A percentile compares a stretch with the other conserved stretches of the same genome.
These are phyloP conservation scores for Oryzaephilus surinamensis DNA, from an alignment of 1,140 invertebrate species.

Conservation along the genomic window DNA sequence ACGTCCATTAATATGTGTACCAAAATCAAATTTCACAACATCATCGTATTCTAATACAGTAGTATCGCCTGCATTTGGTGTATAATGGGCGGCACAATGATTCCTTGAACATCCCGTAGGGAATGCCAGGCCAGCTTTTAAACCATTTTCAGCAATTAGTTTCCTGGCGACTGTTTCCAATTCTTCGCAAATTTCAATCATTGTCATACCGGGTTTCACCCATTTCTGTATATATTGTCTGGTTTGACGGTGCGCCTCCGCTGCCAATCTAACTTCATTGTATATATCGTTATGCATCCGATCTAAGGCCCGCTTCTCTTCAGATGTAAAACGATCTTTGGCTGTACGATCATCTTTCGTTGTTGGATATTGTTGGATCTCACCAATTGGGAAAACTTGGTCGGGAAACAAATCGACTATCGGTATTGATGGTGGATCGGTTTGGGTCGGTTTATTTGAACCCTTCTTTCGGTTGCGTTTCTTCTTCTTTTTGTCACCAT, in stretches of 20 bases:
- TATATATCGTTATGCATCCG: constrained; percentile 82
- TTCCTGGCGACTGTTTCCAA: constrained; percentile 84
- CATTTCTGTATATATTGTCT: constrained; percentile 79
- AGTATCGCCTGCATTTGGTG: constrained; percentile 94
- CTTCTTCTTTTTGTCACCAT: constrained; percentile 48
- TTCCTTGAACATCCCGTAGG: constrained; percentile 98
- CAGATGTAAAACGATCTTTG: constrained; percentile 76
- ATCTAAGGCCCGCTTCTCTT: constrained; percentile 81
- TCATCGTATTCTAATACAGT: constrained; percentile 94
- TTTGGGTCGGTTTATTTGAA: constrained; percentile 48
- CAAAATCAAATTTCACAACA: constrained; percentile 99
- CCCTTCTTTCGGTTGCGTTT: constrained; percentile 43
- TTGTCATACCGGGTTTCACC: constrained; percentile 97
- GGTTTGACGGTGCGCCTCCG: constrained; percentile 95
- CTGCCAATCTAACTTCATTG: constrained; percentile 88
- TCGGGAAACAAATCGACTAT: constrained; percentile 77
- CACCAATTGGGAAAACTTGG: constrained; percentile 67
- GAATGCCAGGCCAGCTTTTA: constrained; percentile 95
- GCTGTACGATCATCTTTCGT: constrained; percentile 71
- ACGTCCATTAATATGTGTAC: constrained; percentile 96
- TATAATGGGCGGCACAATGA: constrained; percentile 98
- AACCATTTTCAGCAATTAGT: constrained; percentile 89
- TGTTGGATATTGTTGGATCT: constrained; percentile 66
- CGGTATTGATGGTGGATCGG: constrained; percentile 76
- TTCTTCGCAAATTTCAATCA: constrained; percentile 98